These are phyloP conservation scores for Bimastos eiseni DNA, from an alignment of 2,888 invertebrate genomes.

Conservation along the genomic window DNA sequence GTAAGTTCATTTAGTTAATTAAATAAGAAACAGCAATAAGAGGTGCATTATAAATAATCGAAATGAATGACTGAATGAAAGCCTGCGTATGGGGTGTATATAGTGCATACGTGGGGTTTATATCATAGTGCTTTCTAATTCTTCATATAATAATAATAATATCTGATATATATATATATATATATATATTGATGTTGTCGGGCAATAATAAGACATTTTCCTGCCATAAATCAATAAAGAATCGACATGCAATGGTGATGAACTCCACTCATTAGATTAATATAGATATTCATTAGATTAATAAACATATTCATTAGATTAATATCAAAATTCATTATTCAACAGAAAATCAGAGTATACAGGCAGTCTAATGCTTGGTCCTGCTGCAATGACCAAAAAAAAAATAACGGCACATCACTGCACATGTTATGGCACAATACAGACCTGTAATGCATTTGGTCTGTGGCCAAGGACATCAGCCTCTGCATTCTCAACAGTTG, in stretches of 20 bases:
- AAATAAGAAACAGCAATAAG: no score
- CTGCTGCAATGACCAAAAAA: not conserved
- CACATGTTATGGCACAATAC: not conserved
- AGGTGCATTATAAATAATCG: no score
- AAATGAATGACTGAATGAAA: no score
- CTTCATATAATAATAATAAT: no score
- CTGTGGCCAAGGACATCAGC: slow-evolving; percentile 27
- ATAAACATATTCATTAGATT: no score
- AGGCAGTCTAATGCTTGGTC: not conserved
- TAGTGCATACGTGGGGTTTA: no score
- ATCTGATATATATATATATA: no score
- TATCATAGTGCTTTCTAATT: no score
- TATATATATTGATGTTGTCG: not conserved
- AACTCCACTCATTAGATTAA: not conserved
- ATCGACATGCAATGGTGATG: not conserved
- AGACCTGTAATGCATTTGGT: slow-evolving; percentile 34
- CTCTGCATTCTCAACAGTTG: slow-evolving; percentile 30
- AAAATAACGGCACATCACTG: not conserved
- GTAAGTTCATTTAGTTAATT: not conserved
- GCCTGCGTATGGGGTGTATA: no score
- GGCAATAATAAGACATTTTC: not conserved
- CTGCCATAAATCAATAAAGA: not conserved
- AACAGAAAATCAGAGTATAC: not conserved
- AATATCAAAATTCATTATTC: no score
- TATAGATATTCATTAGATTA: not conserved